Evolutionary conservation across 23 tunicate species (phyloP), one percentile per base, ranked within the genome.

Genomic region (Ciona savignyi): DNA sequence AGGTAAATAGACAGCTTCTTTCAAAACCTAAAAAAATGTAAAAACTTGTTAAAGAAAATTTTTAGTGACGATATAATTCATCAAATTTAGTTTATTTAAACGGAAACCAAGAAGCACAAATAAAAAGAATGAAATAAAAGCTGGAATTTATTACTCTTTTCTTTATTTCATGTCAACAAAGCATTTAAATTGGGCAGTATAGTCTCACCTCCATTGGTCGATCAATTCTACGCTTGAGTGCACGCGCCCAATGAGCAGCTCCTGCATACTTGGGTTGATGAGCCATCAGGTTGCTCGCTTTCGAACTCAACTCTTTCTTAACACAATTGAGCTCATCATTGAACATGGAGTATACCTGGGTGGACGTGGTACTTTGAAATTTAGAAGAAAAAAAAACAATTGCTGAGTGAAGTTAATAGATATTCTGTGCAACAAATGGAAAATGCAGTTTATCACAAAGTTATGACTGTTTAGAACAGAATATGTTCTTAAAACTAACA

Each of bases 141-240:
- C n/a, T n/a, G n/a, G n/a, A n/a, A n/a, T n/a, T n/a, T n/a, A n/a
- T n/a, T n/a, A n/a, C n/a, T n/a, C n/a, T n/a, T n/a, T n/a, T n/a
- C n/a, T n/a, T n/a, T n/a, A n/a, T n/a, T n/a, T n/a, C n/a, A n/a
- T n/a, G n/a, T n/a, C n/a, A n/a, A n/a, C n/a, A n/a, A n/a, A n/a
- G n/a, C n/a, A n/a, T n/a, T n/a, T n/a, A n/a, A n/a, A n/a, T n/a
- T n/a, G n/a, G n/a, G n/a, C n/a, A n/a, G n/a, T n/a, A n/a, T n/a
- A n/a, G n/a, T n/a, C n/a, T n/a, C n/a, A 93, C 98, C 80, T 86
- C 85, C 89, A 86, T 86, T 74, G 94, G 87, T 66, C 98, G 84
- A 74, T 93, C 98, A 27, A 82, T 93, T 81, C 98, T 87, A n/a
- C 98, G 80, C 73, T 82, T 86, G 35, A 93, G 73, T 48, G 83